Evolutionary conservation across 2,888 invertebrate genomes (phyloP), one percentile per base, ranked within the genome.

Genomic region (Galerucella calmariensis): DNA sequence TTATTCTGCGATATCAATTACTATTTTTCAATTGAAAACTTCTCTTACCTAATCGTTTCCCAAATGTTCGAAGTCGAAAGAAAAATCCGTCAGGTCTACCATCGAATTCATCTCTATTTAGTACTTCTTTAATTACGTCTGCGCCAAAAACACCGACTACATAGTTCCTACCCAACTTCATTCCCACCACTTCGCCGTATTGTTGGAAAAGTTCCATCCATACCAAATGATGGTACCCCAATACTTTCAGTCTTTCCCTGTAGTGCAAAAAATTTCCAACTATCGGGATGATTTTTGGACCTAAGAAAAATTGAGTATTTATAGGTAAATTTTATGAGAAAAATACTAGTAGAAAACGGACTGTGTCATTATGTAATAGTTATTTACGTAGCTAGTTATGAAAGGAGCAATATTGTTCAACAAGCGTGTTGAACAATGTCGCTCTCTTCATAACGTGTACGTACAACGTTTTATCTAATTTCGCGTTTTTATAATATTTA

Each of bases 21-120:
- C 0, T 12, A 48, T 4, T 48, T 2, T 12, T 48, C 14, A 11
- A 14, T 48, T 12, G 14, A 14, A 12, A 48, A 48, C 14, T 48
- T 56, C 10, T 46, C 84, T 85, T 84, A 93, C 94, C 94, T 78
- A 90, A 87, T 85, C 91, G 88, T 84, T 92, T 90, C 16, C 93
- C 93, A 76, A 92, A 91, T 41, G 93, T 90, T 72, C 94, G 88
- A 74, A 93, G 85, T 77, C 90, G 88, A 79, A 92, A 90, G 82
- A 94, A 92, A 83, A 93, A 94, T 44, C 91, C 93, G 79, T 92
- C 90, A 0, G 94, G 94, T 74, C 94, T 88, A 0, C 92, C 93
- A 81, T 92, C 92, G 79, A 93, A 93, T 75, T 92, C 92, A 20
- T 91, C 91, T 11, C 89, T 88, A 1, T 88, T 88, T 61, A 93